Evolutionary conservation across 2,888 invertebrate species (phyloP).

Genomic region (Spialia ferax): DNA sequence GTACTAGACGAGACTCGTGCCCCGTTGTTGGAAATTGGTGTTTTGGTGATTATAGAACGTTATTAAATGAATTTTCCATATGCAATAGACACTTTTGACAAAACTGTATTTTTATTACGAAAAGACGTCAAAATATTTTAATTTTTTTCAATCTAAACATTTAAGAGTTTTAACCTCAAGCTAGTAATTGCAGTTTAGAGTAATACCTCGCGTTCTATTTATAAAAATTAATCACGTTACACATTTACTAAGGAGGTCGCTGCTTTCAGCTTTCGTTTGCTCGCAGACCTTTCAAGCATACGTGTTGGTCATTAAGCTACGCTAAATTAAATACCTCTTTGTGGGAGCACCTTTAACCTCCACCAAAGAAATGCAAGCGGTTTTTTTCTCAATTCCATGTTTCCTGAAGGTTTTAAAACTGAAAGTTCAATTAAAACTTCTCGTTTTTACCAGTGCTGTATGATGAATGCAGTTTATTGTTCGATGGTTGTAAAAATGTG

Average conservation of each 20-base stretch:
- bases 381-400: constrained; percentile 9
- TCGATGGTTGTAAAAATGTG: no score
- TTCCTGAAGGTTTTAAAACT: constrained; percentile 4
- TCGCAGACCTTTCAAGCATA: constrained; percentile 23
- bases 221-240: constrained; percentile 26
- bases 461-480: background rate
- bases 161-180: background rate
- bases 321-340: constrained; percentile 28
- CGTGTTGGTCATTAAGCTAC: constrained; percentile 28
- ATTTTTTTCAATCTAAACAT: no score
- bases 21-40: no score
- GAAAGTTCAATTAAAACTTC: constrained; percentile 12
- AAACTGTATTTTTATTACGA: no score
- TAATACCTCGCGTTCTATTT: constrained; percentile 16
- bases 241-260: constrained; percentile 34
- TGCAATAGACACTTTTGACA: no score
- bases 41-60: no score
- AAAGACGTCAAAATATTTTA: no score
- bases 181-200: constrained; percentile 1
- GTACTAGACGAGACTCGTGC: no score
- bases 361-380: constrained; percentile 16
- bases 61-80: no score
- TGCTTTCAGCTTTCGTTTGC: constrained; percentile 29
- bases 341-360: constrained; percentile 18
- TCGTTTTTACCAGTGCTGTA: constrained; percentile 6